Evolutionary conservation across 2,113 vertebrate genomes (phyloP).

Genomic region (Plecotus auritus): DNA sequence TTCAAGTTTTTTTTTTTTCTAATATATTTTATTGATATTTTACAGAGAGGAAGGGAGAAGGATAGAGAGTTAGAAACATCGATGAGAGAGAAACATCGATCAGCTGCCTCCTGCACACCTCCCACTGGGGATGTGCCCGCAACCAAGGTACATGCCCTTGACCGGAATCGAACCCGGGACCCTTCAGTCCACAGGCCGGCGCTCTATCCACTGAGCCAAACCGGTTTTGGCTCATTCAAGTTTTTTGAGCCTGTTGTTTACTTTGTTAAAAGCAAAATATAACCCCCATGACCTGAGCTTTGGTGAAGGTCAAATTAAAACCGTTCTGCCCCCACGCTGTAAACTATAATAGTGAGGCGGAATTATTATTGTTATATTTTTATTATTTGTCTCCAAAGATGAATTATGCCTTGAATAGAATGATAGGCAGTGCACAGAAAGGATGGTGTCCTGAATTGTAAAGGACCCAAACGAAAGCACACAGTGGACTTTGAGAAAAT

Average conservation of each 20-base stretch:
- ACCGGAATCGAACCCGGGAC: too few relatives aligned
- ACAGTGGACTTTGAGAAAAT: not conserved
- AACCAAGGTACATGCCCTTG: too few relatives aligned
- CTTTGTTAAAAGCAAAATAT: slow-evolving; percentile 20
- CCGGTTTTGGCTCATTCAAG: too few relatives aligned
- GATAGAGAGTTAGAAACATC: too few relatives aligned
- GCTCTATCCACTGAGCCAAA: too few relatives aligned
- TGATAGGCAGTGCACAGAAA: not conserved
- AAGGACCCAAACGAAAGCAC: not conserved
- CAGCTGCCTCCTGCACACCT: too few relatives aligned
- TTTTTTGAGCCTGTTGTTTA: not conserved
- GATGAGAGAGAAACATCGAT: too few relatives aligned
- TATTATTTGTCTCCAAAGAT: slow-evolving; percentile 33
- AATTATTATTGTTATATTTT: not conserved
- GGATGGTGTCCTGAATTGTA: not conserved
- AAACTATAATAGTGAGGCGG: not conserved
- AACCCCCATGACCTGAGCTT: not conserved
- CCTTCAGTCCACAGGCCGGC: too few relatives aligned
- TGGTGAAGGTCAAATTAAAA: not conserved
- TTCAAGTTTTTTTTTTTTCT: not conserved
- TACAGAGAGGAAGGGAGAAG: too few relatives aligned
- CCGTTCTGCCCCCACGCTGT: not conserved
- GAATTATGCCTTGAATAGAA: not conserved
- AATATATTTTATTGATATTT: too few relatives aligned
- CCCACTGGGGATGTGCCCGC: too few relatives aligned